phyloP scores from a whole-genome alignment of 1,140 invertebrate genomes.

The Contarinia nasturtii region DNA sequence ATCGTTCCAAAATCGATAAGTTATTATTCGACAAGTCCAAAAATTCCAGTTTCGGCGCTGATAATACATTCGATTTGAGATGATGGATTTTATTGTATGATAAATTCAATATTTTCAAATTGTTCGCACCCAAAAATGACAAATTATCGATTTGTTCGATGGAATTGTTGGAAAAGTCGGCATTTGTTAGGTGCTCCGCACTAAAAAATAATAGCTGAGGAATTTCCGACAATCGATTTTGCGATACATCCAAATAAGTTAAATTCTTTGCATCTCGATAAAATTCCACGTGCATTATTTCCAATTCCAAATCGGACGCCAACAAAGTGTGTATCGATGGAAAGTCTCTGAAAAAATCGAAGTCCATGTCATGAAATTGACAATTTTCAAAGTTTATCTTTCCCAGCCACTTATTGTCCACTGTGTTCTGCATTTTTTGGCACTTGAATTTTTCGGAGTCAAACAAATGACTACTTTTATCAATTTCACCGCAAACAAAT shows the following conservation, averaged over 20 bases:
- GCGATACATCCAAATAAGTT: background rate
- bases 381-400: background rate
- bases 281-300: background rate
- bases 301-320: background rate
- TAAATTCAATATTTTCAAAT: background rate
- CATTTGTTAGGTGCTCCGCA: background rate
- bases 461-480: background rate
- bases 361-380: background rate
- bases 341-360: background rate
- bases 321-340: background rate
- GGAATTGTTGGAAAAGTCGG: background rate
- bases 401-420: background rate
- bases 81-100: background rate
- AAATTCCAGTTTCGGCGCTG: background rate
- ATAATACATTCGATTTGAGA: background rate
- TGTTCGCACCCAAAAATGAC: background rate
- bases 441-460: background rate
- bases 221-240: background rate
- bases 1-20: background rate
- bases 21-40: background rate
- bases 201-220: background rate
- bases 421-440: background rate
- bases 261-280: background rate
- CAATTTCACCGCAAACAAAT: background rate
- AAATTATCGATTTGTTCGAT: background rate